Percentiles rank a stretch among this genome's conserved stretches.
Evolutionary conservation across 2,888 invertebrate species (phyloP).

Genomic region (Orthosia cruda): DNA sequence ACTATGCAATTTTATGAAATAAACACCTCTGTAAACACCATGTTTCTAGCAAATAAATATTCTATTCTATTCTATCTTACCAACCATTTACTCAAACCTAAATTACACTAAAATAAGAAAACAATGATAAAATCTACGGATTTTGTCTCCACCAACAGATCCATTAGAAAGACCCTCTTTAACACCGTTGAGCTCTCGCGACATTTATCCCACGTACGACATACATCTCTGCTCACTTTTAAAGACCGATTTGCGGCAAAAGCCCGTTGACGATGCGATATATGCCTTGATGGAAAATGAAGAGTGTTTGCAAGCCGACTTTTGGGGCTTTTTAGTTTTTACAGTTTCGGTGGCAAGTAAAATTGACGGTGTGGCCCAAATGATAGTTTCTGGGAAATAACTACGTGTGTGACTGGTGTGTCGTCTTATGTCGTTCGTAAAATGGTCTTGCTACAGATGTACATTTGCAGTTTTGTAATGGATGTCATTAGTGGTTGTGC

Average conservation of each 20-base stretch:
- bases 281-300: conserved; percentile 46
- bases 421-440: neutral
- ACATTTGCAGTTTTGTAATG: neutral
- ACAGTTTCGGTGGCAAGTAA: conserved; percentile 1
- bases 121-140: conserved; percentile 29
- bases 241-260: conserved; percentile 36
- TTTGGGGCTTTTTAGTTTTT: conserved; percentile 44
- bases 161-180: conserved; percentile 57
- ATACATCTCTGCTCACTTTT: conserved; percentile 47
- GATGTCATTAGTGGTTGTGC: neutral
- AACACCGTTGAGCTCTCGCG: conserved; percentile 28
- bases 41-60: too few relatives aligned
- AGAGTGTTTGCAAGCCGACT: conserved; percentile 55
- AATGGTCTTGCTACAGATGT: neutral
- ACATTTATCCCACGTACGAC: conserved; percentile 58
- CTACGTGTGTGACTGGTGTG: neutral
- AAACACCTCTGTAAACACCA: too few relatives aligned
- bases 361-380: conserved; percentile 8
- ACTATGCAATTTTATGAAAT: too few relatives aligned
- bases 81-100: neutral
- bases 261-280: conserved; percentile 23
- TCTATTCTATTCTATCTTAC: neutral
- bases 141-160: conserved; percentile 12
- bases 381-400: neutral
- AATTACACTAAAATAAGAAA: conserved; percentile 31